Conservation (phyloP, 2,888 invertebrate species). For the Melanargia galathea region DNA sequence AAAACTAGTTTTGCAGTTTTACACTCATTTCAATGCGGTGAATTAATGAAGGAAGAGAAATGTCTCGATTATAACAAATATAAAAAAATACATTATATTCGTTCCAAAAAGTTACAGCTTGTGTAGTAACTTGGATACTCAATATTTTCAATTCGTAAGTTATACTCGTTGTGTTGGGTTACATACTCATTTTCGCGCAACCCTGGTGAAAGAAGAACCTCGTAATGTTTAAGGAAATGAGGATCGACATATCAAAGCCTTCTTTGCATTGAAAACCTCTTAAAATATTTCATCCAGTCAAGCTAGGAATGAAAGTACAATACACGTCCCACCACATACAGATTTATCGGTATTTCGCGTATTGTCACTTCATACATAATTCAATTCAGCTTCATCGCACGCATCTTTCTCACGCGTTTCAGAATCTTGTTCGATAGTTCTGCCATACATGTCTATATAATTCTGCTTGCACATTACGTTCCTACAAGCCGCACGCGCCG, state of each 20-base stretch:
- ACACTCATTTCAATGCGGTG: too few species aligned
- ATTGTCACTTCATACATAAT: slow-evolving; percentile 59
- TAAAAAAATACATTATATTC: too few species aligned
- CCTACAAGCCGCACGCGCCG: background rate
- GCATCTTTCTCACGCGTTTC: slow-evolving; percentile 35
- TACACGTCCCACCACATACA: slow-evolving; percentile 27
- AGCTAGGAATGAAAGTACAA: slow-evolving; percentile 32
- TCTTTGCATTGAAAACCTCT: background rate
- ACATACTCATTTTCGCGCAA: too few species aligned
- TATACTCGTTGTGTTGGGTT: too few species aligned
- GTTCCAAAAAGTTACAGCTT: too few species aligned
- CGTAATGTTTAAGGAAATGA: background rate
- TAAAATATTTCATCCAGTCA: slow-evolving; percentile 18
- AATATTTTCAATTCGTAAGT: too few species aligned
- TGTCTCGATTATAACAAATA: too few species aligned
- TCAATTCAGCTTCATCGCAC: slow-evolving; percentile 41
- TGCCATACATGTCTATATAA: slow-evolving; percentile 12
- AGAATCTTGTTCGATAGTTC: slow-evolving; percentile 21
- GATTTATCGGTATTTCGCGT: slow-evolving; percentile 38
- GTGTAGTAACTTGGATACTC: too few species aligned
- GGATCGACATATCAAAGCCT: background rate
- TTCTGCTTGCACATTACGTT: background rate
- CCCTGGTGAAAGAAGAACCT: background rate
- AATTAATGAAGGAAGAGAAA: too few species aligned
- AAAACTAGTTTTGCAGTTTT: too few species aligned